Conservation (phyloP, 2,797 vertebrate species). For the Miichthys miiuy region DNA sequence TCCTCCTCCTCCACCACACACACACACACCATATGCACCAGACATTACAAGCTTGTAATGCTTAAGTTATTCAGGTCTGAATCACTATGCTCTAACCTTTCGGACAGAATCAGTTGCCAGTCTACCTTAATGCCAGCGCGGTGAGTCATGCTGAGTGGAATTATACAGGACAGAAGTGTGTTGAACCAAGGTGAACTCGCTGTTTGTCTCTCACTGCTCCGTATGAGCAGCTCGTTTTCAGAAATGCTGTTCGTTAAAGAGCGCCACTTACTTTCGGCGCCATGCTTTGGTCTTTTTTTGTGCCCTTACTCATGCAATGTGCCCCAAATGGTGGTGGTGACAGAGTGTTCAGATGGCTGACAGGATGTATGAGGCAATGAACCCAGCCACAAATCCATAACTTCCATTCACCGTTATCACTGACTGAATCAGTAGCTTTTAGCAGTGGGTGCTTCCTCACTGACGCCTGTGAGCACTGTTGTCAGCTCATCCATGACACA, state of each 20-base stretch:
- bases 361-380: neutral
- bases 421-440: neutral
- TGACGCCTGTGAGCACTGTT: neutral
- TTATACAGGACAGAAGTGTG: slow-evolving; percentile 8
- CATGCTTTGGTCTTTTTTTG: neutral
- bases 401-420: neutral
- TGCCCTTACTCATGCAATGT: neutral
- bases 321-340: neutral
- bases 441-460: neutral
- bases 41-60: slow-evolving; percentile 2
- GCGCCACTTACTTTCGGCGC: neutral
- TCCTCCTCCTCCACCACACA: too few species aligned
- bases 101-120: slow-evolving; percentile 31
- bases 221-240: neutral
- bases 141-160: slow-evolving; percentile 52
- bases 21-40: neutral
- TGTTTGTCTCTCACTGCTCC: neutral
- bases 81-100: slow-evolving; percentile 45
- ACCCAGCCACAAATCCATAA: neutral
- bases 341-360: neutral
- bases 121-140: slow-evolving; percentile 29
- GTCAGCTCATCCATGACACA: neutral
- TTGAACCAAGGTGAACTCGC: neutral
- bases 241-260: neutral
- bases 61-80: slow-evolving; percentile 33